These are phyloP conservation scores for Gymnarchus niloticus DNA, from an alignment of 2,113 vertebrate species.

Conservation along the genomic window DNA sequence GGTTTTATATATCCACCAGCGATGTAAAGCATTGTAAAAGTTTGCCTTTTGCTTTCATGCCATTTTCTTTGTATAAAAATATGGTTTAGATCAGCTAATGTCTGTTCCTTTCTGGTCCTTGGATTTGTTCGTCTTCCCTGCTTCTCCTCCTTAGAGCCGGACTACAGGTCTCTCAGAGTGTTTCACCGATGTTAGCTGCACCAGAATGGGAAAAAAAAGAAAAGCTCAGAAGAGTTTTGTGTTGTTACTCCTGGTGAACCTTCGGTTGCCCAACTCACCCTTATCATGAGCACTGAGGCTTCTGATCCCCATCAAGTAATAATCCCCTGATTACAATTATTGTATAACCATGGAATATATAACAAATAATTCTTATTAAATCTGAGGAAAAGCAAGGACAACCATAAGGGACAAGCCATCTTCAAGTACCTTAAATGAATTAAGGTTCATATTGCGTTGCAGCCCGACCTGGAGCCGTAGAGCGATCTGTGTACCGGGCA, in stretches of 20 bases:
- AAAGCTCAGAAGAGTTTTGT: neutral
- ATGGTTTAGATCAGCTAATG: too few relatives aligned
- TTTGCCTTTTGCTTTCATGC: too few relatives aligned
- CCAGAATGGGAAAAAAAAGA: neutral
- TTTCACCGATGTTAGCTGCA: neutral
- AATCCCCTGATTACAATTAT: constrained; percentile 11
- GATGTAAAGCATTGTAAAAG: too few relatives aligned
- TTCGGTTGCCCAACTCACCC: constrained; percentile 11
- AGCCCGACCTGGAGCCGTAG: neutral
- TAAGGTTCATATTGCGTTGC: neutral
- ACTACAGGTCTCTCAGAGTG: neutral
- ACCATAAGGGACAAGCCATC: neutral
- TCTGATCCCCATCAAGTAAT: constrained; percentile 4
- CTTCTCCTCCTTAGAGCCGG: too few relatives aligned
- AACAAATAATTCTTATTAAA: neutral
- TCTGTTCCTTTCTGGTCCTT: too few relatives aligned
- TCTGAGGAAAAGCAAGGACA: neutral
- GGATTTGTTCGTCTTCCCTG: too few relatives aligned
- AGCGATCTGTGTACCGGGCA: neutral
- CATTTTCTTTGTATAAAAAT: too few relatives aligned
- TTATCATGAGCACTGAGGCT: neutral
- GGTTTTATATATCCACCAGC: too few relatives aligned
- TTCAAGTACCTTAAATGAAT: neutral
- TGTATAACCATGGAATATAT: neutral
- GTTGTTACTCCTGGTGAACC: too few relatives aligned